These are phyloP conservation scores for Sialis fuliginosa DNA, from an alignment of 2,888 invertebrate species.

Conservation along the genomic window DNA sequence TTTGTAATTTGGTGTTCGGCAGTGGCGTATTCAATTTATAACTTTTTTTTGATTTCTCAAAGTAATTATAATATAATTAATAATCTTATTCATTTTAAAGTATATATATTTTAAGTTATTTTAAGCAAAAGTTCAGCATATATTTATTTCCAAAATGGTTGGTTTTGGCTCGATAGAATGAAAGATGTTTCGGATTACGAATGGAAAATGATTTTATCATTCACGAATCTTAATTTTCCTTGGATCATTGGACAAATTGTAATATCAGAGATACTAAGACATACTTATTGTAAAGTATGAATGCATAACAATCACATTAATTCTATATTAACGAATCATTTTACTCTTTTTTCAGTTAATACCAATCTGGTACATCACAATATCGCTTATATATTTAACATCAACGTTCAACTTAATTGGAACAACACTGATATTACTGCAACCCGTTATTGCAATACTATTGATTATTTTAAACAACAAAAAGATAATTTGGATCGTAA, in stretches of 20 bases:
- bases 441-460: slow-evolving; percentile 36
- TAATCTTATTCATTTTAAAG: slow-evolving; percentile 6
- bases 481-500: slow-evolving; percentile 34
- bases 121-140: slow-evolving; percentile 22
- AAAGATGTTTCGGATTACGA: slow-evolving; percentile 53
- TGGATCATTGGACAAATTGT: slow-evolving; percentile 37
- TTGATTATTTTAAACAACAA: slow-evolving; percentile 30
- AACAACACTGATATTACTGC: slow-evolving; percentile 29
- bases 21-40: slow-evolving; percentile 35
- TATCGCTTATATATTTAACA: slow-evolving; percentile 30
- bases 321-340: no score
- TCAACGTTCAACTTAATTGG: slow-evolving; percentile 30
- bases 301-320: no score
- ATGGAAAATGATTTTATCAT: slow-evolving; percentile 46
- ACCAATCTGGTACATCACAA: slow-evolving; percentile 34
- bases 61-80: slow-evolving; percentile 25
- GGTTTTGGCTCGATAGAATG: slow-evolving; percentile 32
- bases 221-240: slow-evolving; percentile 30
- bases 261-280: slow-evolving; percentile 31
- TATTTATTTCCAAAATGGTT: slow-evolving; percentile 37
- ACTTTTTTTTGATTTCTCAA: slow-evolving; percentile 30
- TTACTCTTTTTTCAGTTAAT: slow-evolving; percentile 21
- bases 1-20: slow-evolving; percentile 33
- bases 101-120: slow-evolving; percentile 21
- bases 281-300: not conserved